Base-by-base conservation (phyloP, 2,797 vertebrate species). In the Alosa sapidissima region DNA sequence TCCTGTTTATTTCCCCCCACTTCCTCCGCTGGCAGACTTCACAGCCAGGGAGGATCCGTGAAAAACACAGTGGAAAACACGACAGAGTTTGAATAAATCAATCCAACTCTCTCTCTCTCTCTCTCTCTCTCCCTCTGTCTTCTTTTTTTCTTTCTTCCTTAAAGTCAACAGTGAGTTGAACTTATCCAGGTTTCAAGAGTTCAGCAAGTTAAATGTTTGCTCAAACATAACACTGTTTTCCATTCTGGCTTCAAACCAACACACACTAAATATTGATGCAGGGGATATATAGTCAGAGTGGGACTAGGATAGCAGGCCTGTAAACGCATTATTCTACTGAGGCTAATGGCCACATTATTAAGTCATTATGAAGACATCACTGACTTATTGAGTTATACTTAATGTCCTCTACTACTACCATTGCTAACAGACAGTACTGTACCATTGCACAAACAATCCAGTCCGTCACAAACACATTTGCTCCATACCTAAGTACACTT, bases 141-240 rank as follows among this genome's bases (percentile, higher is more conserved):
- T 24, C 13, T 14, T 68, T 28, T 72, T 21, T 75, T 75, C 33
- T 65, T 28, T 33, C 85, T 88, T 87, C 85, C 68, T 75, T 45
- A 75, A 75, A 75, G 68, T 75, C 68, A 75, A 75, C 68, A 75
- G 13, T 41, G 68, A 41, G 16, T 36, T 45, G 68, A 33, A 75
- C 68, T 75, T 36, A 75, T 75, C 68, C 68, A 75, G 68, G 68
- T 75, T 75, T 45, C 36, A 75, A 75, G 68, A 75, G 68, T 75
- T 75, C 68, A 75, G 36, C 68, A 45, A 75, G 68, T 75, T 75
- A 75, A 75, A 75, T 75, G 68, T 75, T 75, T 75, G 68, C 36
- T 75, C 68, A 75, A 75, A 75, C 68, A 75, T 75, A 75, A 75
- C 68, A 45, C 68, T 75, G 68, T 75, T 75, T 75, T 45, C 68